phyloP scores from a whole-genome alignment of 2,113 vertebrate genomes.

The Rhea pennata region DNA sequence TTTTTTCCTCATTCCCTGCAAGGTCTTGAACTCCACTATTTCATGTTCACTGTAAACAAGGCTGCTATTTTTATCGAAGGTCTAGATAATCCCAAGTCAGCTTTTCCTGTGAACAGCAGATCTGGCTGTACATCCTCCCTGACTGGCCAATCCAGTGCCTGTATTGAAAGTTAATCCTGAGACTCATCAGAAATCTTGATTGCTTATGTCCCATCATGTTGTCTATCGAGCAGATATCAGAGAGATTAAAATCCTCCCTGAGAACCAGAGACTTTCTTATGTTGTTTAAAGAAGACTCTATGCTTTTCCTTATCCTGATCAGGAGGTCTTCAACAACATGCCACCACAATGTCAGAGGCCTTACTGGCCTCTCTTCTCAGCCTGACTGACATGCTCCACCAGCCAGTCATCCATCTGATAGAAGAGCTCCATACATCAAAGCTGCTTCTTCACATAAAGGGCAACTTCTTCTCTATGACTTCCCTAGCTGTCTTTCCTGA shows the following conservation, averaged over 20 bases:
- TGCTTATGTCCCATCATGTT: neutral
- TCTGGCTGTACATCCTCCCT: neutral
- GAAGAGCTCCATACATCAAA: neutral
- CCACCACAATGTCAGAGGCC: neutral
- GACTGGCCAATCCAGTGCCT: no score
- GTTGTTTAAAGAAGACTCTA: neutral
- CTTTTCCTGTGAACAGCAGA: neutral
- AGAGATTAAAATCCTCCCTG: neutral
- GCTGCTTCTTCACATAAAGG: neutral
- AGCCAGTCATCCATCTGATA: neutral
- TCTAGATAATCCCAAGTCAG: neutral
- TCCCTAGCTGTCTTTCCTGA: neutral
- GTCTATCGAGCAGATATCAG: neutral
- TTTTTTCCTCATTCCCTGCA: neutral
- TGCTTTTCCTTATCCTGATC: neutral
- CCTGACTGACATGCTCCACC: neutral
- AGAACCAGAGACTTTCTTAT: neutral
- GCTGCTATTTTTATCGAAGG: neutral
- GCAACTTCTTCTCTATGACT: neutral
- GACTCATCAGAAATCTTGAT: neutral
- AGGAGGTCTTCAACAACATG: neutral
- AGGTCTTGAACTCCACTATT: neutral
- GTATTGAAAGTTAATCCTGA: neutral
- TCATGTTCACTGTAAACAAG: neutral
- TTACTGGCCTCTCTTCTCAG: neutral